Evolutionary conservation across 2,113 vertebrate genomes (phyloP).

Genomic region (Corvus moneduloides): DNA sequence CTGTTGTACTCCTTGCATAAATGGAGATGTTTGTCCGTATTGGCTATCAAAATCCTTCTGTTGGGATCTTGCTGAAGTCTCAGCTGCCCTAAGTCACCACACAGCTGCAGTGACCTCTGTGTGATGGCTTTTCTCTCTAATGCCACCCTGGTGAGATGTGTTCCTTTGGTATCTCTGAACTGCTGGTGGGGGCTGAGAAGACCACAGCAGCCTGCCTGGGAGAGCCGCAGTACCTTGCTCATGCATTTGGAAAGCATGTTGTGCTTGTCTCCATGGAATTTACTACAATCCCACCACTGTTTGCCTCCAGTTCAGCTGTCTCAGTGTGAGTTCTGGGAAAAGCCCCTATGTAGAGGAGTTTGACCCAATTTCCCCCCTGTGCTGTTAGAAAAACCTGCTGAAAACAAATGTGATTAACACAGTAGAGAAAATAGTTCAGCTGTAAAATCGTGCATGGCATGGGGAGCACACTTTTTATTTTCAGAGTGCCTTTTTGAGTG

Average conservation of each 20-base stretch:
- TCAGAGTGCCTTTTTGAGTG: not conserved
- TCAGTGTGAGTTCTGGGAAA: not conserved
- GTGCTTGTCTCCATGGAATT: not conserved
- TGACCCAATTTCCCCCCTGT: not conserved
- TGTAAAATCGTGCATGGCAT: fast-evolving
- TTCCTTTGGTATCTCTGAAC: not conserved
- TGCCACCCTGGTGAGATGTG: not conserved
- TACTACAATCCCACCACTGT: not conserved
- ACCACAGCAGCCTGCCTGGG: not conserved
- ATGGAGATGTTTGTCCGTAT: not conserved
- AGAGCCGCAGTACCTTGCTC: not conserved
- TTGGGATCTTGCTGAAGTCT: not conserved
- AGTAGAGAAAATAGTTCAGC: not conserved
- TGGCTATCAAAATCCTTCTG: not conserved
- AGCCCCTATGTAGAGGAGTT: not conserved
- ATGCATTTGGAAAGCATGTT: not conserved
- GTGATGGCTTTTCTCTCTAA: not conserved
- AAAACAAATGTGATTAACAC: not conserved
- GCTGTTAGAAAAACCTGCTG: not conserved
- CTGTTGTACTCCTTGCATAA: not conserved
- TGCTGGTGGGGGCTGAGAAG: not conserved
- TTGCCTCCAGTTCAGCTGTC: not conserved
- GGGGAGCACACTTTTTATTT: not conserved
- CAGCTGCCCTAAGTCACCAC: not conserved
- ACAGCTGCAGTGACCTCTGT: not conserved